Conservation (phyloP, 2,113 vertebrate genomes). For the Castor canadensis region DNA sequence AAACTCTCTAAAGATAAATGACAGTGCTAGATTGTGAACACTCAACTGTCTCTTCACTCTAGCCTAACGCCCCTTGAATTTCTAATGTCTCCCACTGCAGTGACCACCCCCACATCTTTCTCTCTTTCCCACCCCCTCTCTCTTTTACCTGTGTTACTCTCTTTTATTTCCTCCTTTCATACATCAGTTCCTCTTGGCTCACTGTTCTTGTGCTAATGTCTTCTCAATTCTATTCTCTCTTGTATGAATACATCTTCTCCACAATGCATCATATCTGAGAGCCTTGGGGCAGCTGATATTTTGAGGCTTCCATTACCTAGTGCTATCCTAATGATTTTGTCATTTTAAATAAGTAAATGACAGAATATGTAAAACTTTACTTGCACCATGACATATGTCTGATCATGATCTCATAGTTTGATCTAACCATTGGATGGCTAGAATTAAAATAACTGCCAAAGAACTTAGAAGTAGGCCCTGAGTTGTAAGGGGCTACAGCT, state of each 20-base stretch:
- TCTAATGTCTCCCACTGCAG: not conserved
- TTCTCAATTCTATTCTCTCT: not conserved
- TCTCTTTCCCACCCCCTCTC: not conserved
- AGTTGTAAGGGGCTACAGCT: not conserved
- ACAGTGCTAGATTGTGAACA: not conserved
- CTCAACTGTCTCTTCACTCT: not conserved
- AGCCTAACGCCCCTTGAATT: not conserved
- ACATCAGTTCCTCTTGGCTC: not conserved
- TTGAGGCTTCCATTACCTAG: not conserved
- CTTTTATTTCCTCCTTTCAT: not conserved
- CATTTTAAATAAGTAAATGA: not conserved
- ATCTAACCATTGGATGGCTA: not conserved
- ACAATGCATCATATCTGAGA: not conserved
- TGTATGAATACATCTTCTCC: not conserved
- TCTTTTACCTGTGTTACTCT: not conserved
- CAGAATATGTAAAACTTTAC: not conserved
- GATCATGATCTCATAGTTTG: not conserved
- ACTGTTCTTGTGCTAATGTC: not conserved
- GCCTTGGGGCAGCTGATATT: not conserved
- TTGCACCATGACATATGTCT: not conserved
- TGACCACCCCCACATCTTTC: not conserved
- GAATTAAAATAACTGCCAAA: not conserved
- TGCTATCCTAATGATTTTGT: not conserved
- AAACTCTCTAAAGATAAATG: too few relatives aligned
- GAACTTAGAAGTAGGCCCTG: not conserved